Evolutionary conservation across 2,797 vertebrate genomes (phyloP), one percentile per base, ranked within the genome.

Genomic region (Sylvia borin): DNA sequence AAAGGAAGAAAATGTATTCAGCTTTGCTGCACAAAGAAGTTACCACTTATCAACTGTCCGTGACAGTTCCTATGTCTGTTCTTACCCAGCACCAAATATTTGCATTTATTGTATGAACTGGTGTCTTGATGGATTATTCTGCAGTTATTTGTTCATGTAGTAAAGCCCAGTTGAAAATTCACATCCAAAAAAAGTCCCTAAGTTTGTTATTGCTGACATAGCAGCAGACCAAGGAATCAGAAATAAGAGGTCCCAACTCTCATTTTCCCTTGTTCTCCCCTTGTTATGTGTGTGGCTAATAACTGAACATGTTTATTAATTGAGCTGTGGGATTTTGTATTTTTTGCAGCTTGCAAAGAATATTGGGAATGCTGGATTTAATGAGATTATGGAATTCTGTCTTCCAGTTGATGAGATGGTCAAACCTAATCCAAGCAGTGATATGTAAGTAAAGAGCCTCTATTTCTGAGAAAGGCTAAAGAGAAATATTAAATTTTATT

Each of bases 321-420:
- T 48, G n/a, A 92, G 4, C n/a, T 84, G 12, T 77, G 83, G 36
- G 27, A 29, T 55, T 67, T 58, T 88, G 34, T 58, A 79, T 86
- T 71, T 71, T 97, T 97, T 68, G 93, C 98, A 99, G 99, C 99
- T 99, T 98, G 99, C 99, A 98, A 99, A 99, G 98, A 99, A 99
- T 97, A 99, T 99, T 94, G 99, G 99, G 96, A 99, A 99, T 96
- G 98, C 99, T 53, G 98, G 98, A 82, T 99, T 99, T 97, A 99
- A 99, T 97, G 99, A 99, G 97, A 99, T 99, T 91, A 99, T 99
- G 99, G 99, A 99, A 97, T 98, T 98, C 90, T 98, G 98, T 96
- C 98, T 99, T 91, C 98, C 98, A 62, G 95, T 96, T 75, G 99
- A 99, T 97, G 99, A 99, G 92, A 92, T 96, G 32, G 97, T 99